Base-by-base conservation (phyloP, 2,113 vertebrate species). In the Microcebus tavaratra region DNA sequence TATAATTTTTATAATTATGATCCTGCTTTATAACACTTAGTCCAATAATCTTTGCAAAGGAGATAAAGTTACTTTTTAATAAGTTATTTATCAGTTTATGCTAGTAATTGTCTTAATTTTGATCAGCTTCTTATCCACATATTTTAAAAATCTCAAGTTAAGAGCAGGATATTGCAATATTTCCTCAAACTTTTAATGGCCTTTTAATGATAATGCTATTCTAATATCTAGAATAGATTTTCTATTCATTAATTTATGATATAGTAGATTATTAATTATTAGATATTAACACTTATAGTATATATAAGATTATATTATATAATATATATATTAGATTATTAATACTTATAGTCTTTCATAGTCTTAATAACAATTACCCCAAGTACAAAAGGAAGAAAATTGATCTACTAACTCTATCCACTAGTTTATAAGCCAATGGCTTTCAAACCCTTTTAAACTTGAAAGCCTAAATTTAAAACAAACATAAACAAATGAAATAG, bases 391-490 rank as follows among this genome's bases (percentile, higher is more conserved):
- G 0, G 2, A 82, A 90, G 5, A 45, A 96, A 82, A 53, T 75
- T 21, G 27, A 31, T 73, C 18, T 75, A 68, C 8, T 70, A 34
- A 23, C 29, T 68, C 23, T 72, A 8, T 39, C 31, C 10, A 88
- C 21, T 84, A 31, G 11, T 50, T 55, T 70, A 59, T 36, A 67
- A 91, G 21, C 20, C 1, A 57, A 25, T 45, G 1, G 0, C 76
- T 91, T 88, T 57, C 29, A 90, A 97, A 57, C 1, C 25, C 50
- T 84, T 20, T 57, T 84, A 81, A 94, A 65, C 45, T 34, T 65
- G 29, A 90, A 27, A 88, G 34, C 5, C 9, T 87, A 88, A 95
- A 59, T 78, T 57, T 27, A 91, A 90, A 93, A 53, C n/a, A 90
- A 67, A 70, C 0, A 48, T 63, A 87, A 50, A 88, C 4, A 34